Evolutionary conservation across 2,113 vertebrate species (phyloP).

Genomic region (Sialia sialis): DNA sequence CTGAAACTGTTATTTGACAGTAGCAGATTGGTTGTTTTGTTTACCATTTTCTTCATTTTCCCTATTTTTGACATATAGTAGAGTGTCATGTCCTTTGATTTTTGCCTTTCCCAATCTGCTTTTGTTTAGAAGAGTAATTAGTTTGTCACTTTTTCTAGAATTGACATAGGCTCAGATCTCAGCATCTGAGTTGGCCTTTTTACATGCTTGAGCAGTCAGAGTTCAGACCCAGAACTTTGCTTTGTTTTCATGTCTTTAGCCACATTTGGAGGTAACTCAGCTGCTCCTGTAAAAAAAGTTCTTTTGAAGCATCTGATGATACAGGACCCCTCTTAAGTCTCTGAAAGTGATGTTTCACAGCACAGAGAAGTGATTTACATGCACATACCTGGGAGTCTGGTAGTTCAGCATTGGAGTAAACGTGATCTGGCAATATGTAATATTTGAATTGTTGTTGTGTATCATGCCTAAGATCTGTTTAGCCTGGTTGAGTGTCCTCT

Average conservation of each 20-base stretch:
- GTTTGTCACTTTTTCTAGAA: neutral
- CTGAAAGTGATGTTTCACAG: neutral
- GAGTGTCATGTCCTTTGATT: neutral
- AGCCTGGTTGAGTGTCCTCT: neutral
- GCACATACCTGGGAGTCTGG: neutral
- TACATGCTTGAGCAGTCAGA: neutral
- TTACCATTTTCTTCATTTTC: neutral
- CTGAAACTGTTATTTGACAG: neutral
- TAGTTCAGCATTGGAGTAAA: neutral
- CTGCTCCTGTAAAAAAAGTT: neutral
- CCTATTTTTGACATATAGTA: neutral
- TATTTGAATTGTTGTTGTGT: neutral
- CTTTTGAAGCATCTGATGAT: neutral
- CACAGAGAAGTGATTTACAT: neutral
- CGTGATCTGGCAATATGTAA: neutral
- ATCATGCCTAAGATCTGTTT: neutral
- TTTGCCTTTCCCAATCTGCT: neutral
- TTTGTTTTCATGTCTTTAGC: neutral
- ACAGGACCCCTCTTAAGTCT: neutral
- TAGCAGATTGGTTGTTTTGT: neutral
- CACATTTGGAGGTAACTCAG: neutral
- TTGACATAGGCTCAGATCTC: neutral
- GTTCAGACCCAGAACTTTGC: neutral
- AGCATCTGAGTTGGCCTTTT: neutral
- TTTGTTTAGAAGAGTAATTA: neutral